Conservation (phyloP, 2,797 vertebrate genomes). For the Poeciliopsis paucimaculata region DNA sequence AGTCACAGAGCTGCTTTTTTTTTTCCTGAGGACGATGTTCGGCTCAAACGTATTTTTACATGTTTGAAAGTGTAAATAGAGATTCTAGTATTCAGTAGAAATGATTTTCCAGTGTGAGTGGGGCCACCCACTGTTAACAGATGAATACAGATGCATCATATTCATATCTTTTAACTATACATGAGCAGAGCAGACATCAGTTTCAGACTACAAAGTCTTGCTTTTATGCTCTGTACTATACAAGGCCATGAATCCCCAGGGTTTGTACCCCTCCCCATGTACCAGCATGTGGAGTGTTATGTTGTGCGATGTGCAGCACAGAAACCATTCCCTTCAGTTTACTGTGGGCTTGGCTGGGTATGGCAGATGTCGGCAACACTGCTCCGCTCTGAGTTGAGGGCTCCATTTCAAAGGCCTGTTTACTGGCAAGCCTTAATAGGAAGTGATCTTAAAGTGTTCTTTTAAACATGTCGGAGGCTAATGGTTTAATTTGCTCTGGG, state of each 20-base stretch:
- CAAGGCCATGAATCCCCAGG: slow-evolving; percentile 57
- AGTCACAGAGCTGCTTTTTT: neutral
- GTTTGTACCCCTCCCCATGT: slow-evolving; percentile 39
- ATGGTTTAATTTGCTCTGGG: slow-evolving; percentile 81
- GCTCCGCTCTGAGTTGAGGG: slow-evolving; percentile 71
- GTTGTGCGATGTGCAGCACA: slow-evolving; percentile 52
- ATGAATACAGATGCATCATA: slow-evolving; percentile 30
- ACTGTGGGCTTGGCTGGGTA: slow-evolving; percentile 76
- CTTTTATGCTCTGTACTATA: slow-evolving; percentile 38
- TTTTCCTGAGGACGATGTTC: neutral
- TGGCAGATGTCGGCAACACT: slow-evolving; percentile 83
- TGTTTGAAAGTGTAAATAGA: slow-evolving; percentile 11
- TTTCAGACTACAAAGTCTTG: slow-evolving; percentile 37
- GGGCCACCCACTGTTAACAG: slow-evolving; percentile 17
- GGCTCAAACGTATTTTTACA: neutral
- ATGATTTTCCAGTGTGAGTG: slow-evolving; percentile 4
- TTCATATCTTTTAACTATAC: slow-evolving; percentile 19
- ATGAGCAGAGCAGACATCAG: slow-evolving; percentile 26
- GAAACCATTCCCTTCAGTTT: slow-evolving; percentile 70
- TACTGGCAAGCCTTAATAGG: slow-evolving; percentile 80
- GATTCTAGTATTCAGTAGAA: slow-evolving; percentile 20
- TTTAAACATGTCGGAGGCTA: slow-evolving; percentile 79
- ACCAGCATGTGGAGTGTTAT: slow-evolving; percentile 52
- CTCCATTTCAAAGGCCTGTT: slow-evolving; percentile 82
- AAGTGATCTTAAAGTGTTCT: slow-evolving; percentile 81